A percentile compares a stretch with the other conserved stretches of the same genome.
Conservation (phyloP, 2,113 vertebrate genomes). For the Sprattus sprattus region DNA sequence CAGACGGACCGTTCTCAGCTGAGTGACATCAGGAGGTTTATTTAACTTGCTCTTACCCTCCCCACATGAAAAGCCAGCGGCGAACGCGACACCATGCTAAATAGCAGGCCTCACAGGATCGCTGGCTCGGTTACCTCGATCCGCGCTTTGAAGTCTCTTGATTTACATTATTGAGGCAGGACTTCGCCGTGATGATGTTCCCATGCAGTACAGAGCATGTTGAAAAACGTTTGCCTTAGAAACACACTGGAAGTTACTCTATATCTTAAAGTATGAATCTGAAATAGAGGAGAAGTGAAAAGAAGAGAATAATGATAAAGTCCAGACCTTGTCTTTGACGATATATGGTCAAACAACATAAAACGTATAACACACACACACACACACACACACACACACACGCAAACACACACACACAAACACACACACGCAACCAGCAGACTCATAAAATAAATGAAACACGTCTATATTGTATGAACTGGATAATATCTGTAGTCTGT, state of each 20-base stretch:
- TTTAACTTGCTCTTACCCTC: constrained; percentile 51
- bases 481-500: too few species aligned
- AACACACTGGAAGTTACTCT: too few species aligned
- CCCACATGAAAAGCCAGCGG: neutral
- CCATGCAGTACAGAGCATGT: neutral
- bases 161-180: neutral
- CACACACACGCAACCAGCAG: neutral
- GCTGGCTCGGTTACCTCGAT: neutral
- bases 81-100: constrained; percentile 26
- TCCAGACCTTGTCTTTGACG: neutral
- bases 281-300: too few species aligned
- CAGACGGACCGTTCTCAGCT: neutral
- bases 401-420: neutral
- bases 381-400: neutral
- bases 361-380: constrained; percentile 9
- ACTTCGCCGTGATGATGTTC: neutral
- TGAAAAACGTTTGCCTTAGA: constrained; percentile 1
- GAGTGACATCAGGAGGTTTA: constrained; percentile 22
- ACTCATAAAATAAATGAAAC: neutral
- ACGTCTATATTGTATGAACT: too few species aligned
- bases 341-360: neutral
- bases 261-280: too few species aligned
- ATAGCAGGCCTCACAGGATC: neutral
- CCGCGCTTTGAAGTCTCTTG: neutral
- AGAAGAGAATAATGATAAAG: neutral